Evolutionary conservation across 2,113 vertebrate genomes (phyloP).

Genomic region (Loxodonta africana): DNA sequence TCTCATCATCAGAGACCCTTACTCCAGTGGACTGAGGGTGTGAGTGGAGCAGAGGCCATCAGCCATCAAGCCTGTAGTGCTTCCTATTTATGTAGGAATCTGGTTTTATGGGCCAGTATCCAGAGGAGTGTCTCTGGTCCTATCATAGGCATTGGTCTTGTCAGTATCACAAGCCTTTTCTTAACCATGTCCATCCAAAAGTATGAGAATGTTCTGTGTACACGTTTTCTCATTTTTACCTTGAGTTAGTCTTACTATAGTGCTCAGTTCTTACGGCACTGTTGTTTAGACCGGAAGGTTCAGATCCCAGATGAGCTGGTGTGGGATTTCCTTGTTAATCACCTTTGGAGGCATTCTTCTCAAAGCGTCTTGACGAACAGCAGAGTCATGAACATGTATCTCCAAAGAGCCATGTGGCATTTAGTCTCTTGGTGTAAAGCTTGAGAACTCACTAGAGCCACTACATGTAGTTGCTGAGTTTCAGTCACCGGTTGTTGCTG

Average conservation of each 20-base stretch:
- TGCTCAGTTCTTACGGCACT: not conserved
- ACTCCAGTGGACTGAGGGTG: not conserved
- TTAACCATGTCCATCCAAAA: not conserved
- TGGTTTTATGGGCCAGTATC: not conserved
- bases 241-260: constrained; percentile 22
- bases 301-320: not conserved
- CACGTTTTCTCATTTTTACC: not conserved
- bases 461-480: not conserved
- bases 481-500: not conserved
- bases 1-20: not conserved
- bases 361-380: not conserved
- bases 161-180: not conserved
- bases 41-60: not conserved
- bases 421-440: constrained; percentile 1
- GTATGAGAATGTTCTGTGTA: not conserved
- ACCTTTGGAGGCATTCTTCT: constrained; percentile 25
- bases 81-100: not conserved
- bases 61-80: not conserved
- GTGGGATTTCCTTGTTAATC: constrained; percentile 17
- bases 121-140: not conserved
- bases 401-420: constrained; percentile 10
- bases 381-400: not conserved
- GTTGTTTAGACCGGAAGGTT: not conserved
- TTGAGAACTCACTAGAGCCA: not conserved
- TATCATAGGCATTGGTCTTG: not conserved